Evolutionary conservation across 1,140 invertebrate species (phyloP).

Genomic region (Aphelinus certus): DNA sequence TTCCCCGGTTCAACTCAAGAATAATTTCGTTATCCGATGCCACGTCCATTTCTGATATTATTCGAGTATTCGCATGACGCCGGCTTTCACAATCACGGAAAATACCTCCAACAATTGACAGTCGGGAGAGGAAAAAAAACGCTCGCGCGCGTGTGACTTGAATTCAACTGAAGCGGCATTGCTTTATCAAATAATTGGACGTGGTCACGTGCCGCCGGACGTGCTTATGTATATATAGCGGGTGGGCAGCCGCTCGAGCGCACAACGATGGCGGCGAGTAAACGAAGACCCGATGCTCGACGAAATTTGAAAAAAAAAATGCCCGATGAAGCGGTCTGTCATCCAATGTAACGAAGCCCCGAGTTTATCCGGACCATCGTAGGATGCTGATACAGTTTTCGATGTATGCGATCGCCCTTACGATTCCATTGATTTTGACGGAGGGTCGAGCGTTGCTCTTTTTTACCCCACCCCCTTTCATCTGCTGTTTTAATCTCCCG

Average conservation of each 20-base stretch:
- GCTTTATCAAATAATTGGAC: slow-evolving; percentile 39
- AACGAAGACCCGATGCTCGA: no score
- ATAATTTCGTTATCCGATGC: background rate
- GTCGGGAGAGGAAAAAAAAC: slow-evolving; percentile 32
- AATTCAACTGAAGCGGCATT: slow-evolving; percentile 19
- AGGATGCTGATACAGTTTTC: background rate
- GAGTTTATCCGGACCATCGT: background rate
- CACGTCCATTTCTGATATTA: slow-evolving; percentile 9
- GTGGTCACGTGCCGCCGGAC: slow-evolving; percentile 24
- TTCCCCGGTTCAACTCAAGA: background rate
- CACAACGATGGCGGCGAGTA: no score
- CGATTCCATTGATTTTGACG: background rate
- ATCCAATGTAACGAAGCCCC: slow-evolving; percentile 13
- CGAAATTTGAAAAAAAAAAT: no score
- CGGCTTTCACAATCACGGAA: slow-evolving; percentile 26
- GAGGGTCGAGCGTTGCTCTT: no score
- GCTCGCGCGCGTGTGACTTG: slow-evolving; percentile 25
- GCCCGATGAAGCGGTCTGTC: no score
- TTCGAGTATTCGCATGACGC: background rate
- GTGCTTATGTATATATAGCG: slow-evolving; percentile 21
- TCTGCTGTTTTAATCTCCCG: no score
- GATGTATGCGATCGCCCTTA: slow-evolving; percentile 18
- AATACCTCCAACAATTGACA: slow-evolving; percentile 13
- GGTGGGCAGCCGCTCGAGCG: no score
- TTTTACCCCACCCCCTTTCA: no score